Conservation (phyloP, 1,140 invertebrate species). For the Drosophila insularis region DNA sequence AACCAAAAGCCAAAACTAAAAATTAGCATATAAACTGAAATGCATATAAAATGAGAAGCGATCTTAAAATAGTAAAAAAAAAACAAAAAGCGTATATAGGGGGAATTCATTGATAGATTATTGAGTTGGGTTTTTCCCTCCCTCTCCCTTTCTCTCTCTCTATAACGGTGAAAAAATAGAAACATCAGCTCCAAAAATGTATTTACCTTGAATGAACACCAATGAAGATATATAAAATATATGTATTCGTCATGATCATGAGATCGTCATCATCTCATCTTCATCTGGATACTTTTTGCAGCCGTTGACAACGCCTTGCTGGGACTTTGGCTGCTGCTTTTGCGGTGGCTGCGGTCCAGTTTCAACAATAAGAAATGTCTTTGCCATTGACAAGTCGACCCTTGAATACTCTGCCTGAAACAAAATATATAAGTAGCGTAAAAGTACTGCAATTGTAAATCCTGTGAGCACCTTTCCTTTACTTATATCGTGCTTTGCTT, state of each 20-base stretch:
- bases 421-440: too few relatives aligned
- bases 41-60: slow-evolving; percentile 66
- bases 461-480: too few relatives aligned
- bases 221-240: slow-evolving; percentile 36
- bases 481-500: too few relatives aligned
- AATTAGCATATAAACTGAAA: slow-evolving; percentile 74
- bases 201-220: slow-evolving; percentile 41
- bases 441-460: too few relatives aligned
- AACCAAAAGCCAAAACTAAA: slow-evolving; percentile 31
- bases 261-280: slow-evolving; percentile 23
- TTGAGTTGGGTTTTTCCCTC: slow-evolving; percentile 6
- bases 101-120: slow-evolving; percentile 73
- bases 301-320: slow-evolving; percentile 65
- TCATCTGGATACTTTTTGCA: slow-evolving; percentile 33
- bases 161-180: slow-evolving; percentile 46
- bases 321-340: not conserved
- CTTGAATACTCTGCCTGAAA: not conserved
- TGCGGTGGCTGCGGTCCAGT: slow-evolving; percentile 68
- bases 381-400: not conserved
- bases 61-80: not conserved
- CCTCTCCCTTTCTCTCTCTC: not conserved
- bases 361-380: slow-evolving; percentile 46
- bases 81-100: slow-evolving; percentile 45
- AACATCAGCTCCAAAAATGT: slow-evolving; percentile 7
- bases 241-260: slow-evolving; percentile 34